phyloP scores from a whole-genome alignment of 2,113 vertebrate species.

The Oplegnathus fasciatus region DNA sequence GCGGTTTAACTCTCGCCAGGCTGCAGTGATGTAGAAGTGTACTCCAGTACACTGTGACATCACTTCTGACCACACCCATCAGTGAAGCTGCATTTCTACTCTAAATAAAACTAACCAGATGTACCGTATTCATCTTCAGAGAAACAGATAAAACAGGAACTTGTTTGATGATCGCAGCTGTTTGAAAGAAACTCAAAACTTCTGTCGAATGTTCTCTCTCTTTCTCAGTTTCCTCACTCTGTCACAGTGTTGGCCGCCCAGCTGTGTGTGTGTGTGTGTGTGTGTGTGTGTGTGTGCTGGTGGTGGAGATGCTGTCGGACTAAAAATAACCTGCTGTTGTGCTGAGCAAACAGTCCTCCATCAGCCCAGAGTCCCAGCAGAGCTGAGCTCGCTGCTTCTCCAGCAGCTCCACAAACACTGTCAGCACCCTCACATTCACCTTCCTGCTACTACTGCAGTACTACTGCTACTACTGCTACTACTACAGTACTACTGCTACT shows the following conservation, averaged over 20 bases:
- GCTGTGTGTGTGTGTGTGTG: constrained; percentile 29
- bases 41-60: too few relatives aligned
- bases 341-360: constrained; percentile 66
- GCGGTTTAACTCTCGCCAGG: too few relatives aligned
- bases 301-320: constrained; percentile 24
- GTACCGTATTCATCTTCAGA: too few relatives aligned
- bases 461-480: too few relatives aligned
- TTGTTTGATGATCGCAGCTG: neutral
- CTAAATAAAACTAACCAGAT: too few relatives aligned
- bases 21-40: too few relatives aligned
- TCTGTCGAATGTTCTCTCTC: neutral
- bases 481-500: too few relatives aligned
- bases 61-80: too few relatives aligned
- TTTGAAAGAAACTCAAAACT: neutral
- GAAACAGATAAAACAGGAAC: too few relatives aligned
- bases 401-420: neutral
- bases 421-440: neutral
- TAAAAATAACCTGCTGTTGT: constrained; percentile 73
- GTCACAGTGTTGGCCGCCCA: constrained; percentile 13
- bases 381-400: constrained; percentile 32
- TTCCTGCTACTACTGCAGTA: too few relatives aligned
- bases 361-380: constrained; percentile 48
- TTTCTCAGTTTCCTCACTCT: constrained; percentile 4
- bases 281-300: constrained; percentile 26
- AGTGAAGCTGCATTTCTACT: too few relatives aligned